phyloP scores from a whole-genome alignment of 1,140 invertebrate genomes.

The Chlorops oryzae region DNA sequence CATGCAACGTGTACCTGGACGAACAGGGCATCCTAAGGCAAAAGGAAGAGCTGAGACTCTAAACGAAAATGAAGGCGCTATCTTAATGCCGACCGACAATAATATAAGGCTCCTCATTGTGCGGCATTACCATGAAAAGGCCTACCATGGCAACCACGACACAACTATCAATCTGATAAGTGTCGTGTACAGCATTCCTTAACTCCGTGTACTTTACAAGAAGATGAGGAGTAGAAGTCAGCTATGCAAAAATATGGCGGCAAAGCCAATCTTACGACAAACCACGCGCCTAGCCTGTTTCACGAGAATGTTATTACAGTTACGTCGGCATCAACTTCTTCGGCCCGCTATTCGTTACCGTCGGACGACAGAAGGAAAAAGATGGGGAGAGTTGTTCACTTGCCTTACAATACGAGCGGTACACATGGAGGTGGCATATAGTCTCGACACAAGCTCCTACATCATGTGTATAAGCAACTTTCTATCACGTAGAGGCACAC shows the following conservation, averaged over 20 bases:
- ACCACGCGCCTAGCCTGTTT: conserved; percentile 2
- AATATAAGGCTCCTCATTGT: no score
- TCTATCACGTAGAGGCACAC: conserved; percentile 23
- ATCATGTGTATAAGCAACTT: conserved; percentile 17
- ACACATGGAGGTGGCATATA: conserved; percentile 19
- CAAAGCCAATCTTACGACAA: conserved; percentile 3
- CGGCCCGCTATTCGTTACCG: conserved; percentile 16
- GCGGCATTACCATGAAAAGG: no score
- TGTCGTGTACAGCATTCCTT: no score
- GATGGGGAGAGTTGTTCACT: conserved; percentile 23
- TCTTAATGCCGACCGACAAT: no score
- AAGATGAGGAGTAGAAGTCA: background rate
- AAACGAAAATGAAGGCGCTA: no score
- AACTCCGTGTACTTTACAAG: no score
- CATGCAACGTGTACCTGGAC: no score
- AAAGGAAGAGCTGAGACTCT: no score
- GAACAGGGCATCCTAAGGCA: no score
- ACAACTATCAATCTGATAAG: no score
- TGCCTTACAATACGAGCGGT: conserved; percentile 20
- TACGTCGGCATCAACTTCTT: conserved; percentile 12
- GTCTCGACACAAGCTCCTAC: conserved; percentile 12
- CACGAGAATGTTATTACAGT: conserved; percentile 5
- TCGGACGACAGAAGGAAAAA: conserved; percentile 16
- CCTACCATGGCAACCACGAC: no score
- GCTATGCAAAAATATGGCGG: background rate